Evolutionary conservation across 2,888 invertebrate genomes (phyloP).

Genomic region (Drosophila subquinaria): DNA sequence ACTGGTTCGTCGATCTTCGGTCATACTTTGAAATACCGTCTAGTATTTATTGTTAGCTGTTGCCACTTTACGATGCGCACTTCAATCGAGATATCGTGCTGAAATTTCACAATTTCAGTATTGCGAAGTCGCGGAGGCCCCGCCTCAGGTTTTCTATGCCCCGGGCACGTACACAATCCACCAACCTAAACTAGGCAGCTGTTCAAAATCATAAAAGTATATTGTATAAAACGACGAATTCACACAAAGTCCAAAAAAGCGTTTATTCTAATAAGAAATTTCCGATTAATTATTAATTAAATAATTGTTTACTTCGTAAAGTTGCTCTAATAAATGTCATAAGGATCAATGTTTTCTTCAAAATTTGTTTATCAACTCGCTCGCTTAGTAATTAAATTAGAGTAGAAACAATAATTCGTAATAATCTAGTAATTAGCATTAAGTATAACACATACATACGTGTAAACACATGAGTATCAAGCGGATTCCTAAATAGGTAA

Average conservation of each 20-base stretch:
- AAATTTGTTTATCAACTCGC: constrained; percentile 16
- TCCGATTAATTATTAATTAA: constrained; percentile 5
- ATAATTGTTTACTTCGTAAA: background rate
- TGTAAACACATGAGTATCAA: background rate
- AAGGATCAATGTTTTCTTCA: constrained; percentile 13
- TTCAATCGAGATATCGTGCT: constrained; percentile 70
- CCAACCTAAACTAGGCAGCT: constrained; percentile 18
- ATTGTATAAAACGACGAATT: constrained; percentile 23
- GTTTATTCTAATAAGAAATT: background rate
- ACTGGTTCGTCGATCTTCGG: constrained; percentile 22
- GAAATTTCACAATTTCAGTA: constrained; percentile 70
- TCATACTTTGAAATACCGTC: constrained; percentile 26
- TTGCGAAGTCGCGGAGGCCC: constrained; percentile 36
- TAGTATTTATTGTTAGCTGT: constrained; percentile 33
- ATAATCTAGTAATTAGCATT: constrained; percentile 16
- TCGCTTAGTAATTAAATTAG: constrained; percentile 26
- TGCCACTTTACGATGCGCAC: constrained; percentile 62
- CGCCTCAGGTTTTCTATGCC: constrained; percentile 51
- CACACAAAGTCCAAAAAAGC: background rate
- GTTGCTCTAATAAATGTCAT: background rate
- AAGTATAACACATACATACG: constrained; percentile 7
- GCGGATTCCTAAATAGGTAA: constrained; percentile 22
- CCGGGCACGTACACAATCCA: constrained; percentile 56
- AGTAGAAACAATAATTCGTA: constrained; percentile 8
- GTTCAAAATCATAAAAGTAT: constrained; percentile 20